Evolutionary conservation across 2,113 vertebrate genomes (phyloP), one percentile per base, ranked within the genome.

Genomic region (Sula dactylatra): DNA sequence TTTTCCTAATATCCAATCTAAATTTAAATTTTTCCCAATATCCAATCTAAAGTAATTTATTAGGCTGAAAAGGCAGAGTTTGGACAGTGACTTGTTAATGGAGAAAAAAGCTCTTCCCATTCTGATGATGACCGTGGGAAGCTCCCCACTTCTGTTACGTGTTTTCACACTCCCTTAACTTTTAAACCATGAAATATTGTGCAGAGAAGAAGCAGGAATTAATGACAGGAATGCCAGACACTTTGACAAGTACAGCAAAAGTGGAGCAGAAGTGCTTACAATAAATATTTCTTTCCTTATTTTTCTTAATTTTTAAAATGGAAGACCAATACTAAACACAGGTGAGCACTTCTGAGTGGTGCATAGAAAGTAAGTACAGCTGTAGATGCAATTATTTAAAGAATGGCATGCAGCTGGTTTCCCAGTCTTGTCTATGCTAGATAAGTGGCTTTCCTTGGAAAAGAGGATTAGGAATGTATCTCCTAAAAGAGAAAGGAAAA

Each of bases 361-460:
- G 16, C 31, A 11, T 12, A 40, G 47, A 29, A 74, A 61, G 22
- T 50, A 92, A 81, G 20, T 71, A 38, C 38, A 82, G 38, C 87
- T 91, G 67, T 50, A 92, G 32, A 54, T 54, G 58, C 6, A n/a
- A 62, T 49, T 79, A 66, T 49, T 82, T 82, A 47, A 72, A 86
- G 72, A 88, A 74, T 19, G 31, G 9, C 18, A 49, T 77, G 38
- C 90, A 96, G 64, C 71, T 93, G 80, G 65, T 16, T 90, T 82
- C 32, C 42, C 38, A 26, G 66, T 61, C 40, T 88, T 92, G 50
- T 61, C 55, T 34, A 18, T 69, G 49, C 67, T 54, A 94, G 79
- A 91, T 56, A 47, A 94, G 78, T 95, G 77, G 40, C 54, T 96
- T 96, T 96, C 38, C 49, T 96, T 84, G 52, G 45, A 95, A 55